Conservation (phyloP, 2,113 vertebrate genomes). For the Triplophysa siluroides region DNA sequence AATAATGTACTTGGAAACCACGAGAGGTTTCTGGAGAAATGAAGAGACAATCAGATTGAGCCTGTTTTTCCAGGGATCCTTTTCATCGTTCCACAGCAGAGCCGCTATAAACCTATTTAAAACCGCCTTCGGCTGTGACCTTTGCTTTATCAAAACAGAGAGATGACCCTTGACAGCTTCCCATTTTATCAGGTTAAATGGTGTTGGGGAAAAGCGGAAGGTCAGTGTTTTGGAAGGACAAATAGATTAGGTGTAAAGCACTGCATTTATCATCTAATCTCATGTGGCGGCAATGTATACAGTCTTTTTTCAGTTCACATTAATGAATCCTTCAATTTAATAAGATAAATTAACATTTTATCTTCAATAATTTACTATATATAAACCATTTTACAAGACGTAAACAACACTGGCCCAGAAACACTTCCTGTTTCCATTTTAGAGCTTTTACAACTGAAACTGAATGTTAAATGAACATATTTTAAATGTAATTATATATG, state of each 20-base stretch:
- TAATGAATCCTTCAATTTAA: too few species aligned
- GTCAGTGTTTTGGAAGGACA: conserved; percentile 55
- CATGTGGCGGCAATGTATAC: not conserved
- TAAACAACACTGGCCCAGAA: too few species aligned
- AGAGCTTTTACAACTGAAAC: too few species aligned
- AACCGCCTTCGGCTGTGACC: conserved; percentile 30
- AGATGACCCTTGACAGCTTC: conserved; percentile 41
- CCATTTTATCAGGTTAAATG: conserved; percentile 45
- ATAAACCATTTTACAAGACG: too few species aligned
- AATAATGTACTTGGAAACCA: conserved; percentile 22
- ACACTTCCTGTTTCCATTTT: too few species aligned
- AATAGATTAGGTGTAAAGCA: conserved; percentile 45
- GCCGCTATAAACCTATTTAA: conserved; percentile 13
- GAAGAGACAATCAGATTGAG: not conserved
- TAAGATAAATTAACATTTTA: too few species aligned
- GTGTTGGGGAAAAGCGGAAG: conserved; percentile 34
- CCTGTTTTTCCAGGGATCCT: conserved; percentile 4
- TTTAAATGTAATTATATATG: too few species aligned
- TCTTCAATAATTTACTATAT: too few species aligned
- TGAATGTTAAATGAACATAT: too few species aligned
- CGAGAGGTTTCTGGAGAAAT: not conserved
- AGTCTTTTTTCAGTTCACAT: too few species aligned
- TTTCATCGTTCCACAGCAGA: conserved; percentile 18
- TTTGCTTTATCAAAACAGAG: conserved; percentile 39
- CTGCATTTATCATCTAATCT: not conserved